phyloP scores from a whole-genome alignment of 2,113 vertebrate species.

The Lepisosteus osseus region DNA sequence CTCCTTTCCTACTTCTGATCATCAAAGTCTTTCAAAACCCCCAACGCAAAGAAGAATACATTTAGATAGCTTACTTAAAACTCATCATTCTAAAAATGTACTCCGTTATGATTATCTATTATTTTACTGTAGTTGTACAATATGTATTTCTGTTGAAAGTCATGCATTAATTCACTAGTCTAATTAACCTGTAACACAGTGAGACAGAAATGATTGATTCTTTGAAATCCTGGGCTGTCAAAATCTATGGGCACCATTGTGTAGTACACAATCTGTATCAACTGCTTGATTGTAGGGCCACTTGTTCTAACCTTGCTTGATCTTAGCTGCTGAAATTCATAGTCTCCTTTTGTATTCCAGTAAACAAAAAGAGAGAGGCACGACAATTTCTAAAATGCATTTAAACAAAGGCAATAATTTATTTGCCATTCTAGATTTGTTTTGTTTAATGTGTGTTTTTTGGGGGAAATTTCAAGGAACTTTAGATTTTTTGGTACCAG shows the following conservation, averaged over 20 bases:
- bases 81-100: too few relatives aligned
- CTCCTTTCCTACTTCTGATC: too few relatives aligned
- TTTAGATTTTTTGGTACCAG: conserved; percentile 35
- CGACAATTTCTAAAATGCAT: background rate
- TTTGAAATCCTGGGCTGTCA: background rate
- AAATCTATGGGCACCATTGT: background rate
- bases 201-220: background rate
- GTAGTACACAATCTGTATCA: background rate
- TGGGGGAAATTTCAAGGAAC: background rate
- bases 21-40: too few relatives aligned
- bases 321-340: background rate
- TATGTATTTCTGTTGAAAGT: too few relatives aligned
- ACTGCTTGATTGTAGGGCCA: conserved; percentile 1
- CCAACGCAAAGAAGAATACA: too few relatives aligned
- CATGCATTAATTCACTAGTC: background rate
- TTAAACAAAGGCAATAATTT: background rate
- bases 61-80: too few relatives aligned
- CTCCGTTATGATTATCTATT: too few relatives aligned
- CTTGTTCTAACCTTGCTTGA: background rate
- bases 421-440: background rate
- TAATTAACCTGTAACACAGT: conserved; percentile 5
- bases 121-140: too few relatives aligned
- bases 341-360: background rate
- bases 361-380: background rate
- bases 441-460: conserved; percentile 2